Evolutionary conservation across 2,113 vertebrate genomes (phyloP).

Genomic region (Neopipo cinnamomea): DNA sequence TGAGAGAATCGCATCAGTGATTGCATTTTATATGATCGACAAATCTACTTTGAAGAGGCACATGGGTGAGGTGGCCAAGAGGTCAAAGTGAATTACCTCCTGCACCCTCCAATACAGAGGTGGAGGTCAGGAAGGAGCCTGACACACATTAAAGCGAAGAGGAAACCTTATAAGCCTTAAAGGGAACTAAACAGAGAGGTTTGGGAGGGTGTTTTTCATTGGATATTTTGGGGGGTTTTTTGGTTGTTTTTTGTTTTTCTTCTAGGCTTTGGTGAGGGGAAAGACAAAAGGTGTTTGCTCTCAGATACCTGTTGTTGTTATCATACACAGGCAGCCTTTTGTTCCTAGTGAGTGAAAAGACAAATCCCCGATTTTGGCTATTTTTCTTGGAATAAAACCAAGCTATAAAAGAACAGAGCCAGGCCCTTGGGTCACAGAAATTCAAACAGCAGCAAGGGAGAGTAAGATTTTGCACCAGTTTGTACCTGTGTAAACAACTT

Average conservation of each 20-base stretch:
- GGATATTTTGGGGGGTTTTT: background rate
- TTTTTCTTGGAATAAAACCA: background rate
- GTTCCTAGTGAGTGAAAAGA: background rate
- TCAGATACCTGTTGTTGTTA: background rate
- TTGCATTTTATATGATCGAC: background rate
- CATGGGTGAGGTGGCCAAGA: background rate
- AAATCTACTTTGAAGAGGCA: background rate
- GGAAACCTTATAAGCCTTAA: background rate
- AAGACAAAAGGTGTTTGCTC: background rate
- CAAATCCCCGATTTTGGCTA: background rate
- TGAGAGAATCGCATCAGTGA: background rate
- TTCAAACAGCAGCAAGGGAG: background rate
- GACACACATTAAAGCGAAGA: background rate
- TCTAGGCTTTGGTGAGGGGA: background rate
- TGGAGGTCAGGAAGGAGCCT: background rate
- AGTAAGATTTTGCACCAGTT: background rate
- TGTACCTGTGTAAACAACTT: background rate
- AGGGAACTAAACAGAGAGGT: background rate
- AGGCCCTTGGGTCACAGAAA: background rate
- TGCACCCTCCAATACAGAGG: fast-evolving
- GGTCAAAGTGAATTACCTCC: background rate
- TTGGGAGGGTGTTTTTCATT: background rate
- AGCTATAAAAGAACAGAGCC: background rate
- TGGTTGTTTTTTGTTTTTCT: fast-evolving
- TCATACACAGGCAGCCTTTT: background rate